These are phyloP conservation scores for Acromyrmex heyeri DNA, from an alignment of 1,140 invertebrate species.

Conservation along the genomic window DNA sequence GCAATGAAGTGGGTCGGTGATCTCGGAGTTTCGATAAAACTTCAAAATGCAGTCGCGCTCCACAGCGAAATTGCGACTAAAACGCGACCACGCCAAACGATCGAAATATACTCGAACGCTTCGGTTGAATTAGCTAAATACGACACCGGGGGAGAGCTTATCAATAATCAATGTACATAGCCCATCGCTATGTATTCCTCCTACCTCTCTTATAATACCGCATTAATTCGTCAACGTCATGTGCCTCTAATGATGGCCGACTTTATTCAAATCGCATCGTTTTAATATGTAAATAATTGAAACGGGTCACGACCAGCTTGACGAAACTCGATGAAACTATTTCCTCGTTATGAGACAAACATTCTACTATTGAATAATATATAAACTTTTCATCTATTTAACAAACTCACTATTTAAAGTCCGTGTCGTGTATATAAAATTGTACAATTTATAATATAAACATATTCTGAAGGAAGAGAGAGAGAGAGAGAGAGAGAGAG, in stretches of 20 bases:
- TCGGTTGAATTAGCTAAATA: constrained; percentile 45
- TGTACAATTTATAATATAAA: background rate
- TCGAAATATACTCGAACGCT: constrained; percentile 32
- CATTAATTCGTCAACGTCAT: constrained; percentile 56
- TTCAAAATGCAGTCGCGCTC: background rate
- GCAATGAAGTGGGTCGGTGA: constrained; percentile 40
- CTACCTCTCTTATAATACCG: constrained; percentile 18
- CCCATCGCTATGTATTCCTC: constrained; percentile 3
- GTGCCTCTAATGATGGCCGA: constrained; percentile 35
- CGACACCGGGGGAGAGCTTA: constrained; percentile 33
- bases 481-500: background rate
- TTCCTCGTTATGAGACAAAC: constrained; percentile 23
- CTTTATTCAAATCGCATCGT: constrained; percentile 52
- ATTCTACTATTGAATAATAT: background rate
- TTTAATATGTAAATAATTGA: constrained; percentile 56
- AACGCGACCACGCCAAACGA: constrained; percentile 7
- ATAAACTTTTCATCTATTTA: constrained; percentile 10
- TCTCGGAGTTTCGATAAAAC: constrained; percentile 40
- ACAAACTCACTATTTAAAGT: background rate
- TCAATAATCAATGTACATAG: constrained; percentile 46
- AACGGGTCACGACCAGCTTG: constrained; percentile 9
- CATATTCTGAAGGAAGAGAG: background rate
- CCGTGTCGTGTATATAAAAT: background rate
- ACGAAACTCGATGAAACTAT: constrained; percentile 13
- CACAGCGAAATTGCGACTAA: constrained; percentile 33